Base-by-base conservation (phyloP, 2,888 invertebrate genomes). In the Oxycera nigricornis region DNA sequence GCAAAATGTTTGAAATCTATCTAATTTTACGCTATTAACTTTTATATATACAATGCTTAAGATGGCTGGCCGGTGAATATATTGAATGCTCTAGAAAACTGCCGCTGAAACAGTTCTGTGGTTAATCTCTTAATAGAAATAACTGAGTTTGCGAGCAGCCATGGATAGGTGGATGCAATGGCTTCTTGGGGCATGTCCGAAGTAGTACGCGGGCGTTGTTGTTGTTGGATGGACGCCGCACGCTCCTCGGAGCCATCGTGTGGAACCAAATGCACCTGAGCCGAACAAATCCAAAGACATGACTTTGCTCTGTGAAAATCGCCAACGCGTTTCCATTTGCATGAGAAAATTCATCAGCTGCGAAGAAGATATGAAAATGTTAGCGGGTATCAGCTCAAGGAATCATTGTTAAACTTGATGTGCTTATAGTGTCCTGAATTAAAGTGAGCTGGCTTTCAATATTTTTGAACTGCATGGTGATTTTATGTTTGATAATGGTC, bases 21-120 rank as follows among this genome's bases (percentile, higher is more conserved):
- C 65, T 65, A 65, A 65, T 65, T 65, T 41, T 17, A 65, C 24
- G 41, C 65, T 6, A 41, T 46, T 41, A 65, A 41, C 26, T 65
- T 24, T 24, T 41, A 39, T n/a, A n/a, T n/a, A n/a, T n/a, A n/a
- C n/a, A n/a, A n/a, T n/a, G n/a, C n/a, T n/a, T n/a, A n/a, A 22
- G 65, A 11, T 26, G 22, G 41, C 14, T 24, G 39, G 22, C 41
- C 65, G 65, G 39, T 65, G 11, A 35, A 65, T 22, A 65, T 39
- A 4, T 41, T 24, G 17, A 65, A 65, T 30, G 65, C 65, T 65
- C 65, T 65, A 65, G 26, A 65, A 61, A 61, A 31, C 20, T 30
- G 26, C 9, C 26, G n/a, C 30, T 31, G 31, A 17, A 31, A 61
- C 61, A 30, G 31, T 30, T 61, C 20, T 61, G 9, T 24, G 31